These are phyloP conservation scores for Troglohyphantes excavatus DNA, from an alignment of 2,888 invertebrate genomes.

Conservation along the genomic window DNA sequence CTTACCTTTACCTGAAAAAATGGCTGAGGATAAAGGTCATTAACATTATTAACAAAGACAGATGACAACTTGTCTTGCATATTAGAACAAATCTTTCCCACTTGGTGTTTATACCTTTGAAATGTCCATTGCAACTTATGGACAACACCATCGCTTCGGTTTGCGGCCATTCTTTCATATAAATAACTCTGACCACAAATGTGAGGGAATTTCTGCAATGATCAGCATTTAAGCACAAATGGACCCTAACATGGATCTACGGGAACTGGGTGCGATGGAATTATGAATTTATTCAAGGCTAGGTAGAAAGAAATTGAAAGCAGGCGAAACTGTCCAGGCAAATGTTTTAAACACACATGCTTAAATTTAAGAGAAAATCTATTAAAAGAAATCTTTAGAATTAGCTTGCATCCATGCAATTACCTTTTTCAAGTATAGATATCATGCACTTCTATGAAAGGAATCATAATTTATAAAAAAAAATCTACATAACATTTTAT, in stretches of 20 bases:
- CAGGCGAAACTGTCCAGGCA: slow-evolving; percentile 6
- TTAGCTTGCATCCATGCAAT: background rate
- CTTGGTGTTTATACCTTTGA: slow-evolving; percentile 73
- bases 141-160: slow-evolving; percentile 63
- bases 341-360: slow-evolving; percentile 14
- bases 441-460: background rate
- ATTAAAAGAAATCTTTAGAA: background rate
- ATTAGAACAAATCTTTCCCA: slow-evolving; percentile 77
- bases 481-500: background rate
- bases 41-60: slow-evolving; percentile 67
- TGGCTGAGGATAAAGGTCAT: slow-evolving; percentile 56
- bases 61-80: slow-evolving; percentile 76
- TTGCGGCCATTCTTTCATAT: slow-evolving; percentile 39
- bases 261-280: slow-evolving; percentile 32
- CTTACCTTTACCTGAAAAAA: slow-evolving; percentile 76
- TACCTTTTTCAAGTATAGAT: background rate
- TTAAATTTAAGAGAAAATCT: background rate
- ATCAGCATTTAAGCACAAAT: slow-evolving; percentile 65
- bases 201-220: slow-evolving; percentile 68
- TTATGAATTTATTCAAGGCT: background rate
- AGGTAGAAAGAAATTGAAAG: background rate
- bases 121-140: slow-evolving; percentile 78
- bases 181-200: slow-evolving; percentile 63
- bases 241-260: slow-evolving; percentile 41
- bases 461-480: background rate